Evolutionary conservation across 2,888 invertebrate species (phyloP).

Genomic region (Halictus quadricinctus): DNA sequence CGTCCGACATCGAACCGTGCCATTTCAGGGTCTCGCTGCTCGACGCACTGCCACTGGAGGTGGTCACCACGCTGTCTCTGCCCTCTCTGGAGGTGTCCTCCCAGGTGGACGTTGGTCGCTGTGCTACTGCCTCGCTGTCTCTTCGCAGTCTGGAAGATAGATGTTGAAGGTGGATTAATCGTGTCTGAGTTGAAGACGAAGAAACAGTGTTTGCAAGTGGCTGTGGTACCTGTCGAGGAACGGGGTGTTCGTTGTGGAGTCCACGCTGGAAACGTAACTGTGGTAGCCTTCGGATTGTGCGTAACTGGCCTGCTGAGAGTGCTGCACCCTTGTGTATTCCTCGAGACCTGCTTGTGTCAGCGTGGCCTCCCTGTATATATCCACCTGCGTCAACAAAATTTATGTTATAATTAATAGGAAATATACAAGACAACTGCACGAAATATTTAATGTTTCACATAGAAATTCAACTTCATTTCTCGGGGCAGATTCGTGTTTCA

Average conservation of each 20-base stretch:
- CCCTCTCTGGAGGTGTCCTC: slow-evolving; percentile 83
- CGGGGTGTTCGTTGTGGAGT: slow-evolving; percentile 88
- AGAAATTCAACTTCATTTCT: neutral
- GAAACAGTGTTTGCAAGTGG: no score
- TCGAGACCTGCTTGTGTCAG: slow-evolving; percentile 83
- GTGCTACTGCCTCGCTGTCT: slow-evolving; percentile 85
- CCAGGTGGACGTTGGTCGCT: slow-evolving; percentile 82
- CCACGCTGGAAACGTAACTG: slow-evolving; percentile 90
- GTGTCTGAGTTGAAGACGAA: neutral
- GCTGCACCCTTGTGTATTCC: slow-evolving; percentile 83
- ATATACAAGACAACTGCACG: neutral
- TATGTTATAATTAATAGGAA: neutral
- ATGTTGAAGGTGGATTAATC: neutral
- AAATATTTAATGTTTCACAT: neutral
- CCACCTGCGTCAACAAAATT: slow-evolving; percentile 70
- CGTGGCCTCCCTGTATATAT: slow-evolving; percentile 78
- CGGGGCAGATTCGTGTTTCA: neutral
- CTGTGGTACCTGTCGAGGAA: slow-evolving; percentile 86
- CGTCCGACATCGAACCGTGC: slow-evolving; percentile 86
- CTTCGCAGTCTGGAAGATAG: slow-evolving; percentile 83
- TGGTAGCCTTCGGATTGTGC: slow-evolving; percentile 92
- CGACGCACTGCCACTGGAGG: slow-evolving; percentile 86
- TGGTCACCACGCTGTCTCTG: slow-evolving; percentile 86
- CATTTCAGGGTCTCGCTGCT: slow-evolving; percentile 91
- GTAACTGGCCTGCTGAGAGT: slow-evolving; percentile 89